phyloP scores from a whole-genome alignment of 1,140 invertebrate species.

The Papilio helenus region DNA sequence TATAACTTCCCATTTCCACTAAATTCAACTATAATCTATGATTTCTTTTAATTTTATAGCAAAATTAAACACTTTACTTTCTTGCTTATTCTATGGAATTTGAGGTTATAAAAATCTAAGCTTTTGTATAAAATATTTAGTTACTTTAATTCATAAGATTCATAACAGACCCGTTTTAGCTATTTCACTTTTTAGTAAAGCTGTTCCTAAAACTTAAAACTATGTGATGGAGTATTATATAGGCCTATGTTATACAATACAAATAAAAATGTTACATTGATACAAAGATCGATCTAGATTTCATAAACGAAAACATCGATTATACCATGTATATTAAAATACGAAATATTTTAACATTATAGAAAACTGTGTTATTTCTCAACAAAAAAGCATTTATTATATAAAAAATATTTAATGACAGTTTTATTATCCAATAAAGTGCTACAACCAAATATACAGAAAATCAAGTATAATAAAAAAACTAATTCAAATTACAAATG shows the following conservation, averaged over 20 bases:
- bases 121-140: conserved; percentile 4
- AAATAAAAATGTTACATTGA: not conserved
- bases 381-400: no score
- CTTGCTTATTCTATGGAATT: not conserved
- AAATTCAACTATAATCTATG: not conserved
- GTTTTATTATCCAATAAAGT: not conserved
- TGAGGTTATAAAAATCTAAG: conserved; percentile 19
- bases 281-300: not conserved
- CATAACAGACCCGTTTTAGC: not conserved
- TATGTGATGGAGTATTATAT: conserved; percentile 10
- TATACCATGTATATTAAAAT: not conserved
- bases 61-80: not conserved
- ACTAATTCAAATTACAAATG: not conserved
- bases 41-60: not conserved
- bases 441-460: not conserved
- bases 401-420: not conserved
- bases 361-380: no score
- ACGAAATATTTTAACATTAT: not conserved
- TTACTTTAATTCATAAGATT: conserved; percentile 16
- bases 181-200: conserved; percentile 6
- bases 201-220: not conserved
- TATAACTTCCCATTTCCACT: no score
- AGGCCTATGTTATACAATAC: not conserved
- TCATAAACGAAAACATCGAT: not conserved
- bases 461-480: conserved; percentile 10